Evolutionary conservation across 1,140 invertebrate species (phyloP).

Genomic region (Bacillus rossius): DNA sequence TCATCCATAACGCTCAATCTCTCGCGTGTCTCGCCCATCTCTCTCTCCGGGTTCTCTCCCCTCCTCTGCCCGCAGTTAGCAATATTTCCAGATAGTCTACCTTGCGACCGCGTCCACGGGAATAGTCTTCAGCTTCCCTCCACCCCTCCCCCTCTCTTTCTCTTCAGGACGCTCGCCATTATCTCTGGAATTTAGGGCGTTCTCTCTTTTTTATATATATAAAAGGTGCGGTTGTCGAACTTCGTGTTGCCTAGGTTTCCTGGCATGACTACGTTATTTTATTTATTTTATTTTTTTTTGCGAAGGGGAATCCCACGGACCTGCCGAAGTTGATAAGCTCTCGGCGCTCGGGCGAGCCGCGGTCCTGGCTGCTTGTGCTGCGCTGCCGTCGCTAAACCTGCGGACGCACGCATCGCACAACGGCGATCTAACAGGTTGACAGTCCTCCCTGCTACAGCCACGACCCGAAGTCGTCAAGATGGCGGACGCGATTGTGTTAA

Average conservation of each 20-base stretch:
- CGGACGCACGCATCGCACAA: too few species aligned
- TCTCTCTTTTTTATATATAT: slow-evolving; percentile 12
- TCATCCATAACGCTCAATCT: not conserved
- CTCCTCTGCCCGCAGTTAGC: slow-evolving; percentile 7
- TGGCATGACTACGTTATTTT: slow-evolving; percentile 23
- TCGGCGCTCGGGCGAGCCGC: too few species aligned
- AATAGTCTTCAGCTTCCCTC: not conserved
- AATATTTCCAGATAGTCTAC: too few species aligned
- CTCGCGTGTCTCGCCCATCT: slow-evolving; percentile 20
- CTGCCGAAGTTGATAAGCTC: slow-evolving; percentile 16
- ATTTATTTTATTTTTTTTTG: slow-evolving; percentile 19
- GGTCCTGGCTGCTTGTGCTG: too few species aligned
- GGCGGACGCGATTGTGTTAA: too few species aligned
- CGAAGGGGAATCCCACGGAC: not conserved
- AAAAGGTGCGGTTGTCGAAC: slow-evolving; percentile 17
- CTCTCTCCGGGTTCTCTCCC: slow-evolving; percentile 13
- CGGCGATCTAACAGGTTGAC: too few species aligned
- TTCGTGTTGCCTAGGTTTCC: slow-evolving; percentile 7
- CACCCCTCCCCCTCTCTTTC: not conserved
- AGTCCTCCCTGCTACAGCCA: too few species aligned
- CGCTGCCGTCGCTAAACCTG: too few species aligned
- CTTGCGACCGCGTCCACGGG: too few species aligned
- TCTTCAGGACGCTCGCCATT: too few species aligned
- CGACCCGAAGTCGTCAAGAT: too few species aligned
- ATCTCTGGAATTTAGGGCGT: slow-evolving; percentile 19